These are phyloP conservation scores for Solen grandis DNA, from an alignment of 1,140 invertebrate species.

Conservation along the genomic window DNA sequence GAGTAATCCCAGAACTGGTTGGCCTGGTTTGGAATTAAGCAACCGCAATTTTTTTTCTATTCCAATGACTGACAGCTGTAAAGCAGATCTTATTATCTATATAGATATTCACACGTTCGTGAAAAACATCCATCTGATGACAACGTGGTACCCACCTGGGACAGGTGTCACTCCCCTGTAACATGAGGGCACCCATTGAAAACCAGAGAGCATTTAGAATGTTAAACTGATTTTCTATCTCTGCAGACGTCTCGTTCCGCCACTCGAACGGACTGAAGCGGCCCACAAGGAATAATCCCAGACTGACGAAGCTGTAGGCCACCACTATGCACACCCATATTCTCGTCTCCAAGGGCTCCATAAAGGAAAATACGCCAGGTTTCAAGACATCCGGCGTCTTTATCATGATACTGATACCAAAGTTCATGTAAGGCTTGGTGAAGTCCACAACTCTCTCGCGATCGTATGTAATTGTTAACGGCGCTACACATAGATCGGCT, in stretches of 20 bases:
- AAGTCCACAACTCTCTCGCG: slow-evolving; percentile 79
- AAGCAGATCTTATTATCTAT: too few relatives aligned
- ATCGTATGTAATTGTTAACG: slow-evolving; percentile 78
- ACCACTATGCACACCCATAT: slow-evolving; percentile 89
- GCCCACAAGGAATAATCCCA: slow-evolving; percentile 88
- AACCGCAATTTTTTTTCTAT: too few relatives aligned
- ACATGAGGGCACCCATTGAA: slow-evolving; percentile 97
- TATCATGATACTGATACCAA: slow-evolving; percentile 80
- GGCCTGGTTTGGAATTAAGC: too few relatives aligned
- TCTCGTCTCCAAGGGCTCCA: slow-evolving; percentile 93
- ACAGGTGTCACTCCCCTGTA: slow-evolving; percentile 95
- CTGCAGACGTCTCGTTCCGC: slow-evolving; percentile 86
- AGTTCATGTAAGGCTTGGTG: slow-evolving; percentile 80
- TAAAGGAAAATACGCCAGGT: slow-evolving; percentile 95
- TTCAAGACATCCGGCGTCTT: slow-evolving; percentile 84
- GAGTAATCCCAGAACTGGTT: too few relatives aligned
- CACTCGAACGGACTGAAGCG: slow-evolving; percentile 74
- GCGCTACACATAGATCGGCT: slow-evolving; percentile 77
- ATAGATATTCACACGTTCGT: too few relatives aligned
- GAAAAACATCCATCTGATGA: too few relatives aligned
- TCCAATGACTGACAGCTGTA: too few relatives aligned
- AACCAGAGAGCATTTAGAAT: slow-evolving; percentile 89
- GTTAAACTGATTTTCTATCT: slow-evolving; percentile 88
- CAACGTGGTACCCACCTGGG: slow-evolving; percentile 73
- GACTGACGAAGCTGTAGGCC: slow-evolving; percentile 96